Evolutionary conservation across 2,888 invertebrate species (phyloP).

Genomic region (Osmoderma eremita): DNA sequence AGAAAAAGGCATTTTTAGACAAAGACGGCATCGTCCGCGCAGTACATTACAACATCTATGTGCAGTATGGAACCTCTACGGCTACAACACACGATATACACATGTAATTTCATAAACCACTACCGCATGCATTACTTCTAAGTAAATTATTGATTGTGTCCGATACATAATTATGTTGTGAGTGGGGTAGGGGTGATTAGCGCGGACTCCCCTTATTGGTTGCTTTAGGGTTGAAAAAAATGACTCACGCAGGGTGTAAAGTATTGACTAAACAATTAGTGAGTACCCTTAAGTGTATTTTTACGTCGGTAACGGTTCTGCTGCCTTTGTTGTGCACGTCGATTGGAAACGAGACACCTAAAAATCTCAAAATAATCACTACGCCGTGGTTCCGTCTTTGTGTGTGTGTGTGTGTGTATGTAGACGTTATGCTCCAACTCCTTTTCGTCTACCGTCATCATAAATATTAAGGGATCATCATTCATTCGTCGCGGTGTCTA

Average conservation of each 20-base stretch:
- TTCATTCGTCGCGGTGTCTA: slow-evolving; percentile 29
- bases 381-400: background rate
- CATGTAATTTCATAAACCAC: slow-evolving; percentile 43
- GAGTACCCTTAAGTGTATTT: slow-evolving; percentile 63
- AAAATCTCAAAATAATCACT: slow-evolving; percentile 35
- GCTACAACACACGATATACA: slow-evolving; percentile 9
- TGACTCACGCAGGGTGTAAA: slow-evolving; percentile 67
- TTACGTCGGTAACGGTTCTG: slow-evolving; percentile 53
- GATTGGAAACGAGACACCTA: slow-evolving; percentile 38
- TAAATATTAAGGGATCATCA: slow-evolving; percentile 19
- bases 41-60: background rate
- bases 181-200: slow-evolving; percentile 63
- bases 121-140: slow-evolving; percentile 54
- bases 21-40: background rate
- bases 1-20: slow-evolving; percentile 12
- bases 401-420: too few species aligned
- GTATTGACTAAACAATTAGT: slow-evolving; percentile 67
- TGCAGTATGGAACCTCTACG: background rate
- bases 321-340: slow-evolving; percentile 27
- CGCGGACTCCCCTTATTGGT: slow-evolving; percentile 63
- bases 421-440: background rate
- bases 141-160: slow-evolving; percentile 65
- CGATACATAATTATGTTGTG: slow-evolving; percentile 65
- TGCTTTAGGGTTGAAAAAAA: slow-evolving; percentile 64
- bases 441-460: slow-evolving; percentile 4